phyloP scores from a whole-genome alignment of 2,888 invertebrate genomes.

The Phlogophora meticulosa region DNA sequence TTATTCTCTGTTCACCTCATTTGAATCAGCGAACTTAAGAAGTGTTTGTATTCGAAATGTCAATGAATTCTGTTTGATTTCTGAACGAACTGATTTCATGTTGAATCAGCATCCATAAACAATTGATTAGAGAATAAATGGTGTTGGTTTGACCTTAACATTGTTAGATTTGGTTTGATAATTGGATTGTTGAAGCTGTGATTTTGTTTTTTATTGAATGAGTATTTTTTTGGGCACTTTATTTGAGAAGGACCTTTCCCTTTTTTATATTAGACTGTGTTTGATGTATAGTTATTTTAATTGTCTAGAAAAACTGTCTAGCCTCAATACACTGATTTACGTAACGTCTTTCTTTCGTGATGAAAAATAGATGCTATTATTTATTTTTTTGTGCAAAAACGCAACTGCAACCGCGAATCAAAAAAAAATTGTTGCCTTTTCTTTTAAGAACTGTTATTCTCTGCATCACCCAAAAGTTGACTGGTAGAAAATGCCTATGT shows the following conservation, averaged over 20 bases:
- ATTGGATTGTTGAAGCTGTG: not conserved
- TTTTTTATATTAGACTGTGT: not conserved
- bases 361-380: too few species aligned
- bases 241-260: not conserved
- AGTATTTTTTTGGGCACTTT: not conserved
- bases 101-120: conserved; percentile 9
- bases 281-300: not conserved
- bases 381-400: too few species aligned
- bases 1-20: not conserved
- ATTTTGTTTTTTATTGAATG: conserved; percentile 16
- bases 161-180: conserved; percentile 2
- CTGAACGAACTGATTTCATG: conserved; percentile 5
- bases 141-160: not conserved
- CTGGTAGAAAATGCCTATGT: too few species aligned
- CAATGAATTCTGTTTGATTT: conserved; percentile 21
- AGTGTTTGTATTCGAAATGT: conserved; percentile 13
- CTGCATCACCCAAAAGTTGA: too few species aligned
- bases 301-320: too few species aligned
- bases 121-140: conserved; percentile 21
- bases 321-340: too few species aligned
- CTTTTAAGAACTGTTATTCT: too few species aligned
- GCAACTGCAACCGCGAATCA: too few species aligned
- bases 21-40: conserved; percentile 12
- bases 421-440: too few species aligned
- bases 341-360: too few species aligned